A percentile compares a stretch with the other conserved stretches of the same genome.
Conservation (phyloP, 2,888 invertebrate species). For the Acrocyrtus sp. region DNA sequence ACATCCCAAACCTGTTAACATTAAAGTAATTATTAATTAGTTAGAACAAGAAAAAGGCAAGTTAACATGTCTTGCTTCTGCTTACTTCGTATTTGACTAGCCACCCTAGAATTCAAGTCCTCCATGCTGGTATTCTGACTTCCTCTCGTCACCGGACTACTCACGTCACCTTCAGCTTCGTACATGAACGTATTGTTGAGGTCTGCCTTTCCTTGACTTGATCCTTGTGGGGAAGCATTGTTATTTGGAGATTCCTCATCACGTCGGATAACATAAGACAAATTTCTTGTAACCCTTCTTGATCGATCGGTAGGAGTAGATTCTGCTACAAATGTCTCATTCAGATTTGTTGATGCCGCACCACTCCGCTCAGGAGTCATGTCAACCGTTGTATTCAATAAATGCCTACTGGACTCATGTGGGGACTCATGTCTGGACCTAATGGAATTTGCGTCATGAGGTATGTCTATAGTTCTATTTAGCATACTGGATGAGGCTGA, state of each 20-base stretch:
- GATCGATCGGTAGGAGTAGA: slow-evolving; percentile 8
- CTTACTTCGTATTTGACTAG: slow-evolving; percentile 39
- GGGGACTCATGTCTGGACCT: background rate
- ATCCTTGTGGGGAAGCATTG: slow-evolving; percentile 26
- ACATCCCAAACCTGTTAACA: slow-evolving; percentile 28
- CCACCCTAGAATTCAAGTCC: slow-evolving; percentile 44
- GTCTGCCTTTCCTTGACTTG: background rate
- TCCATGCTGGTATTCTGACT: slow-evolving; percentile 55
- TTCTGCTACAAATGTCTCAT: slow-evolving; percentile 52
- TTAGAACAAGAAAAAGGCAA: background rate
- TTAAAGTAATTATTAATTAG: background rate
- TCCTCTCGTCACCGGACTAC: slow-evolving; percentile 4
- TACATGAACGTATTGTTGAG: slow-evolving; percentile 39
- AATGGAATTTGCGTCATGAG: slow-evolving; percentile 1
- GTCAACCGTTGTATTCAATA: slow-evolving; percentile 17
- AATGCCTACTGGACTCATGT: background rate
- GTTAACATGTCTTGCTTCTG: background rate
- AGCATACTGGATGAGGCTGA: background rate
- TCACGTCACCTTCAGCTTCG: slow-evolving; percentile 13
- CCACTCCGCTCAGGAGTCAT: background rate
- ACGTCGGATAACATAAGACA: slow-evolving; percentile 57
- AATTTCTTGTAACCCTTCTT: slow-evolving; percentile 53
- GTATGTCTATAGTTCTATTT: slow-evolving; percentile 11
- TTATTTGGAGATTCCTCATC: slow-evolving; percentile 50
- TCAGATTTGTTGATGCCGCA: slow-evolving; percentile 36